Percentiles rank a stretch among this genome's conserved stretches.
phyloP scores from a whole-genome alignment of 1,140 invertebrate species.

The Euura lappo region DNA sequence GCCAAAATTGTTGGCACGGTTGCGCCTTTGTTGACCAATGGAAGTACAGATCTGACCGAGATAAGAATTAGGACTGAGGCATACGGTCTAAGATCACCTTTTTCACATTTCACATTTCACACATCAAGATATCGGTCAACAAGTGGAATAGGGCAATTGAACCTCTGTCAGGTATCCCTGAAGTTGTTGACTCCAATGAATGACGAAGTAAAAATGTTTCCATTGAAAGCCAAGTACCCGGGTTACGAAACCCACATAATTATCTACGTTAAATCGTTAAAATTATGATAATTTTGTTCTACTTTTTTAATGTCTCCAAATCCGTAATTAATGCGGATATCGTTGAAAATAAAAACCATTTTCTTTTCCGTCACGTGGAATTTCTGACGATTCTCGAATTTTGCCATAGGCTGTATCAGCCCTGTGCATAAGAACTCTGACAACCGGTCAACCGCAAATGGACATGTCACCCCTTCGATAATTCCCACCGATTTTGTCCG shows the following conservation, averaged over 20 bases:
- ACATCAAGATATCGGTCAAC: too few species aligned
- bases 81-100: too few species aligned
- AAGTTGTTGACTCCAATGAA: not conserved
- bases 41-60: not conserved
- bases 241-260: not conserved
- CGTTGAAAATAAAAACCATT: not conserved
- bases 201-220: not conserved
- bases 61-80: not conserved
- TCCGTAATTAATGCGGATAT: not conserved
- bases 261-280: not conserved
- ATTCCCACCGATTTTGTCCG: conserved; percentile 49
- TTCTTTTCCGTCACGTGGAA: too few species aligned
- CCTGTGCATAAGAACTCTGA: conserved; percentile 12
- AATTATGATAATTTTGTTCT: not conserved
- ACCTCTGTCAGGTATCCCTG: not conserved
- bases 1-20: conserved; percentile 49
- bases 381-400: not conserved
- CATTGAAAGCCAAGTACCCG: not conserved
- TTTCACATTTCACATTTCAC: too few species aligned
- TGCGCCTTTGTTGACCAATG: conserved; percentile 35
- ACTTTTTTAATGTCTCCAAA: not conserved
- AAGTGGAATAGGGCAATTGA: too few species aligned
- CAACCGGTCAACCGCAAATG: conserved; percentile 61
- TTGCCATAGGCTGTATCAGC: not conserved
- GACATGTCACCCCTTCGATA: conserved; percentile 55